Base-by-base conservation (phyloP, 1,140 invertebrate species). In the Drosophila burlai region DNA sequence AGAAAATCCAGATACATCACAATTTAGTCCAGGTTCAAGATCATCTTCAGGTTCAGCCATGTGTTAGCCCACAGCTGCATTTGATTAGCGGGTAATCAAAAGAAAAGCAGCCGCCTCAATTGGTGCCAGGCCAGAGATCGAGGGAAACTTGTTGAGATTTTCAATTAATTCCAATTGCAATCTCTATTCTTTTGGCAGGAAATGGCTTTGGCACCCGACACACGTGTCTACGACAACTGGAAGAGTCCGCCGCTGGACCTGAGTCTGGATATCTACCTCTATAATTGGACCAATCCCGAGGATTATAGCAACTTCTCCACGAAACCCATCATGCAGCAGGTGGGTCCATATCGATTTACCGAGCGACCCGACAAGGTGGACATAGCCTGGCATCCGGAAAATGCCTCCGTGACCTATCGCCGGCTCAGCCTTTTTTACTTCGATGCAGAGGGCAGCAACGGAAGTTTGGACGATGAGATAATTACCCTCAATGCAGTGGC, bases 401-500 rank as follows among this genome's bases (percentile, higher is more conserved):
- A 99, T 93, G 94, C 94, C 10, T 98, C 98, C 0, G 95, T 99
- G 2, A 96, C 95, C 24, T 99, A 97, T 92, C 93, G 95, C 15
- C 96, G 97, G 58, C 95, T 94, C 38, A 95, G 96, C 81, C 94
- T 94, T 42, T 99, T 96, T 95, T 94, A 95, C 76, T 99, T 97
- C 84, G 95, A 97, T 69, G 94, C 93, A 49, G 93, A 94, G 9
- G 94, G 93, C 64, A 98, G 97, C 75, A 95, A 95, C 54, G 97
- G 97, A 2, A 94, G 94, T 13, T 94, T 98, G 15, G 93, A 94
- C 38, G 97, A 98, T 84, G 93, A 94, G 4, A 94, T 98, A 61
- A 96, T 94, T 0, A 97, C 97, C 5, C 92, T 98, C 5, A 98
- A 99, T 92, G 94, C 96, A 9, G 95, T 98, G 10, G 95, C 97